phyloP scores from a whole-genome alignment of 2,797 vertebrate genomes.

The Oceanodroma leucorhoa region DNA sequence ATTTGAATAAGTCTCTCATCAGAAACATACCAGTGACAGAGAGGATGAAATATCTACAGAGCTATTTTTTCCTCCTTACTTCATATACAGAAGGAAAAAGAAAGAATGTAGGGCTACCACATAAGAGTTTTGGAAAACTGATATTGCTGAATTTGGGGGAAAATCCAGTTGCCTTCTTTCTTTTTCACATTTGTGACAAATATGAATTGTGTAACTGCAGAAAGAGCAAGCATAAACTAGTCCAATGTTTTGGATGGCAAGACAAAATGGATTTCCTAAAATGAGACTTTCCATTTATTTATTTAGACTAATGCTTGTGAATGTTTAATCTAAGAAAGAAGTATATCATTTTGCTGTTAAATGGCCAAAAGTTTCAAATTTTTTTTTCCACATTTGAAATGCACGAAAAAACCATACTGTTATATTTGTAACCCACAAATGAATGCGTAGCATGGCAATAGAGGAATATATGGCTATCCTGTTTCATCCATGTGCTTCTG shows the following conservation, averaged over 20 bases:
- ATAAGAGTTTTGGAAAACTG: not conserved
- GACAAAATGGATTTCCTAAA: not conserved
- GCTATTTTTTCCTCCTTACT: not conserved
- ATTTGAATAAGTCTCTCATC: not conserved
- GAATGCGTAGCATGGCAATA: not conserved
- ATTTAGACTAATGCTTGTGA: not conserved
- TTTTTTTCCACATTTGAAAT: not conserved
- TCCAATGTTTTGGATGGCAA: not conserved
- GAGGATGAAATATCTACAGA: not conserved
- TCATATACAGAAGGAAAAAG: not conserved
- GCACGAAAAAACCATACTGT: not conserved
- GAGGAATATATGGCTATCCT: not conserved
- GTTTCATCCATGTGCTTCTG: not conserved
- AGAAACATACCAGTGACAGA: not conserved
- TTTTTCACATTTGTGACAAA: not conserved
- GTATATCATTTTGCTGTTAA: not conserved
- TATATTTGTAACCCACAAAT: not conserved
- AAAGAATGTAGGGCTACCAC: not conserved
- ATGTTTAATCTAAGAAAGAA: not conserved
- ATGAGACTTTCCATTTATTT: not conserved
- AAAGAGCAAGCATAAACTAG: not conserved
- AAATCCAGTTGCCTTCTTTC: not conserved
- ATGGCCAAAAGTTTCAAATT: accelerated
- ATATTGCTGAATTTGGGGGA: not conserved
- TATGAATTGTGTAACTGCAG: not conserved